Evolutionary conservation across 1,140 invertebrate species (phyloP).

Genomic region (Dryas iulia): DNA sequence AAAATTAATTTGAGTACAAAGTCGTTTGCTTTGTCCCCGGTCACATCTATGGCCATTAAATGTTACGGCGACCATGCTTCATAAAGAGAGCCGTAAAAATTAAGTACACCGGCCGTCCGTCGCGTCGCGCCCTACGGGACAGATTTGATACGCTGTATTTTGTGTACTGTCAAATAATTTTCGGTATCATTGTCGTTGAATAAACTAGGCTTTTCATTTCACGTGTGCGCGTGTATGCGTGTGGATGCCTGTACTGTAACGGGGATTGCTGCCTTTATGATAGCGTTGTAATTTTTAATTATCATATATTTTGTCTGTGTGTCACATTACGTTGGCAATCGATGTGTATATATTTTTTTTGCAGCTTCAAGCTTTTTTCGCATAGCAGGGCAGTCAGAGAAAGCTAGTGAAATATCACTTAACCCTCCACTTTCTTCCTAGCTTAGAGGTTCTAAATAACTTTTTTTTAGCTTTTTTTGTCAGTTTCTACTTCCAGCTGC

Average conservation of each 20-base stretch:
- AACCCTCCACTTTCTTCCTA: too few species aligned
- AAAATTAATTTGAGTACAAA: slow-evolving; percentile 47
- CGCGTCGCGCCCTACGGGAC: slow-evolving; percentile 30
- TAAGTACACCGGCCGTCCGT: slow-evolving; percentile 31
- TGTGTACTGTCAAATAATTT: slow-evolving; percentile 27
- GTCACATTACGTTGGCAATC: not conserved
- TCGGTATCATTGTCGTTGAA: slow-evolving; percentile 25
- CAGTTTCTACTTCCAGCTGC: too few species aligned
- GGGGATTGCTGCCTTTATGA: slow-evolving; percentile 3
- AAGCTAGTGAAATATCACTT: too few species aligned
- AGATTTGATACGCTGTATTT: slow-evolving; percentile 28
- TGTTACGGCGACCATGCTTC: slow-evolving; percentile 43
- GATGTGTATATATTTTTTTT: not conserved
- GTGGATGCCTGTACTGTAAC: not conserved
- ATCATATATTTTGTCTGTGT: not conserved
- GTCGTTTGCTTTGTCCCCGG: slow-evolving; percentile 42
- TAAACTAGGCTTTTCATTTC: slow-evolving; percentile 27
- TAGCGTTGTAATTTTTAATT: slow-evolving; percentile 5
- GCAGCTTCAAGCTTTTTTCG: too few species aligned
- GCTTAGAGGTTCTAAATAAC: too few species aligned
- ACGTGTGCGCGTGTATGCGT: not conserved
- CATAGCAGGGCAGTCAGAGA: too few species aligned
- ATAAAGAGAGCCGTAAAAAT: slow-evolving; percentile 39
- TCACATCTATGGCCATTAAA: slow-evolving; percentile 44
- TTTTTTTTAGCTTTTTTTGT: too few species aligned